These are phyloP conservation scores for Solen grandis DNA, from an alignment of 1,140 invertebrate species.

Conservation along the genomic window DNA sequence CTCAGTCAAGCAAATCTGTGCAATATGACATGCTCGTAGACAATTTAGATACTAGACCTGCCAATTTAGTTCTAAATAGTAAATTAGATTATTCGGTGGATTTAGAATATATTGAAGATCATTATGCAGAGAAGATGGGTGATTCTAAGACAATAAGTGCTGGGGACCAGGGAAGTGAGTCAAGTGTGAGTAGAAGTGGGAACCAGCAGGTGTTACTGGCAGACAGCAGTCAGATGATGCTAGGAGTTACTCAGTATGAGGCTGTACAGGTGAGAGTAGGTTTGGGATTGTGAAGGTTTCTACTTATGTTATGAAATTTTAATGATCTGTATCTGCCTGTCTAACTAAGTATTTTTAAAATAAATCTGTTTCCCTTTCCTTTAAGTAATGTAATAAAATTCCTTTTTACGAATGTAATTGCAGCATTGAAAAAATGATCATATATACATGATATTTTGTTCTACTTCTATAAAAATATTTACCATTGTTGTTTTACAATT, in stretches of 20 bases:
- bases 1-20: not conserved
- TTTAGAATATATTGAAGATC: conserved; percentile 48
- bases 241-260: conserved; percentile 64
- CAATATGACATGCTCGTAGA: not conserved
- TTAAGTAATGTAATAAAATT: too few relatives aligned
- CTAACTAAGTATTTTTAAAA: too few relatives aligned
- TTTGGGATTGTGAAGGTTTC: too few relatives aligned
- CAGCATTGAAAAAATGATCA: too few relatives aligned
- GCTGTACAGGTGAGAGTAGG: conserved; percentile 62
- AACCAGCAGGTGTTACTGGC: not conserved
- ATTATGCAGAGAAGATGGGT: conserved; percentile 30
- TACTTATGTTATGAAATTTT: too few relatives aligned
- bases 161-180: not conserved
- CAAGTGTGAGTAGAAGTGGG: too few relatives aligned
- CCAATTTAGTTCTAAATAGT: not conserved
- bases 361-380: too few relatives aligned
- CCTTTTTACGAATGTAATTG: too few relatives aligned
- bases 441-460: too few relatives aligned
- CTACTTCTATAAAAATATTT: too few relatives aligned
- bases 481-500: too few relatives aligned
- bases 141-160: not conserved
- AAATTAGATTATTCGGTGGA: not conserved
- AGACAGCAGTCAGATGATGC: conserved; percentile 39
- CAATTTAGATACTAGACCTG: not conserved
- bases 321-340: too few relatives aligned